Conservation (phyloP, 1,140 invertebrate genomes). For the Manduca sexta region DNA sequence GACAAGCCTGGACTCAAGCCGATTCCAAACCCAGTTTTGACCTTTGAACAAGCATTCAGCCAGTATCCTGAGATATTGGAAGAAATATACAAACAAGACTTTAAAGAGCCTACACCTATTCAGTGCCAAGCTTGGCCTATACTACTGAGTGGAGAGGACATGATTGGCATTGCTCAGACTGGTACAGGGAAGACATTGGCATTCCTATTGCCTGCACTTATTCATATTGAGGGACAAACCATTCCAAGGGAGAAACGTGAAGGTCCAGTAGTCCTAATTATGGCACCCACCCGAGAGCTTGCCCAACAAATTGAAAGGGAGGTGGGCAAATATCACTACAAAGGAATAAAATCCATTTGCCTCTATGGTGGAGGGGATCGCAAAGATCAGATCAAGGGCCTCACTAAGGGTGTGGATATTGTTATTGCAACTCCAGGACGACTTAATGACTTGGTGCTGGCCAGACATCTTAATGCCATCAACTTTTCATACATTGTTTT, state of each 20-base stretch:
- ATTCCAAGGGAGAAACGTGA: constrained; percentile 77
- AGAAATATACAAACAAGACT: constrained; percentile 88
- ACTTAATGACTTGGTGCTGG: constrained; percentile 85
- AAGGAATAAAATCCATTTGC: constrained; percentile 88
- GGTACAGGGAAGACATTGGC: constrained; percentile 94
- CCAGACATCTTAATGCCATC: constrained; percentile 79
- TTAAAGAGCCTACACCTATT: constrained; percentile 91
- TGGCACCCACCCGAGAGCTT: constrained; percentile 93
- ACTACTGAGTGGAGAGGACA: constrained; percentile 86
- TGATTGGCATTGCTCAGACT: constrained; percentile 96
- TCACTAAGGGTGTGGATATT: constrained; percentile 86
- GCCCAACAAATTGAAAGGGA: constrained; percentile 94
- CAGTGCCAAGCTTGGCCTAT: constrained; percentile 94
- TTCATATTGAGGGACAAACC: constrained; percentile 89
- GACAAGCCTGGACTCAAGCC: constrained; percentile 52
- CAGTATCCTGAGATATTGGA: constrained; percentile 87
- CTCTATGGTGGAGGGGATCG: constrained; percentile 90
- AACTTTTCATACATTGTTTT: constrained; percentile 91
- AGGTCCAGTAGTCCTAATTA: constrained; percentile 89
- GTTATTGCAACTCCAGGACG: constrained; percentile 93
- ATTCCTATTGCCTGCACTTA: constrained; percentile 91
- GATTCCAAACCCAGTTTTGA: constrained; percentile 88
- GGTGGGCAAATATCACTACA: constrained; percentile 89
- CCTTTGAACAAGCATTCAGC: constrained; percentile 89
- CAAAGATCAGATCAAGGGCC: constrained; percentile 81